Evolutionary conservation across 2,797 vertebrate genomes (phyloP).

Genomic region (Crax fasciolata): DNA sequence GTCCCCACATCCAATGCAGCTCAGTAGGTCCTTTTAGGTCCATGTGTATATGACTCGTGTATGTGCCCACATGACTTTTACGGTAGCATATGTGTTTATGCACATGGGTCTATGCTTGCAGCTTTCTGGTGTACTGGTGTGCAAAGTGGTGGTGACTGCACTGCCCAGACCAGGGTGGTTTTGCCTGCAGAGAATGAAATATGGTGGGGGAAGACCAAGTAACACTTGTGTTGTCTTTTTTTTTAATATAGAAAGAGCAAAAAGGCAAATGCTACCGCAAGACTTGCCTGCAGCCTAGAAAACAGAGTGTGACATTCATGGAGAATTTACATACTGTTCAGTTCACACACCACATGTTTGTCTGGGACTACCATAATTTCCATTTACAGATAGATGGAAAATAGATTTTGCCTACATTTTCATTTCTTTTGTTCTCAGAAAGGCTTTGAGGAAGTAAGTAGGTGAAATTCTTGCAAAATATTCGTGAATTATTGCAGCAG

Average conservation of each 20-base stretch:
- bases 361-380: slow-evolving; percentile 7
- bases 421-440: slow-evolving; percentile 1
- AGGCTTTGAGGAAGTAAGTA: slow-evolving; percentile 11
- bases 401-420: background rate
- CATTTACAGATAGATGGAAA: background rate
- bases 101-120: background rate
- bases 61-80: rapidly evolving
- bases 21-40: background rate
- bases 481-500: background rate
- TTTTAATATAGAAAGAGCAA: background rate
- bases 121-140: background rate
- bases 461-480: background rate
- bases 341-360: background rate
- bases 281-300: background rate
- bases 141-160: background rate
- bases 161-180: background rate
- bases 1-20: rapidly evolving
- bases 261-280: slow-evolving; percentile 53
- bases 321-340: slow-evolving; percentile 27
- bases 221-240: background rate
- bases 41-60: rapidly evolving
- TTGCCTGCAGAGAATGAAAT: background rate
- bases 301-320: background rate
- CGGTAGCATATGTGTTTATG: background rate
- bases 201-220: slow-evolving; percentile 14